Percentiles rank a stretch among this genome's conserved stretches.
Evolutionary conservation across 2,113 vertebrate genomes (phyloP).

Genomic region (Mesembrinibis cayennensis): DNA sequence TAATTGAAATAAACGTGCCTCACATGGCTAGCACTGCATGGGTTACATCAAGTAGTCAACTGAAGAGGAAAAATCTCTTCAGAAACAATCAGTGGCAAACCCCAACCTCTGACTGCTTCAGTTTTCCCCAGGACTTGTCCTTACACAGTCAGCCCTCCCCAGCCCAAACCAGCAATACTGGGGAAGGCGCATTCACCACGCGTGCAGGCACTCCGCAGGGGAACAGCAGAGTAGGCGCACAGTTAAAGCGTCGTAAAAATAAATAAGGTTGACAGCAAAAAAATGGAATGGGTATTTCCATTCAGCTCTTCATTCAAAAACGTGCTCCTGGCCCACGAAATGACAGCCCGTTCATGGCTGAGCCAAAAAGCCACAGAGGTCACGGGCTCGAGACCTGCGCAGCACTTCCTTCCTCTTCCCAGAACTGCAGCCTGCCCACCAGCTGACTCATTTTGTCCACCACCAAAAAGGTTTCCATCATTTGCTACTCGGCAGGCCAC

Average conservation of each 20-base stretch:
- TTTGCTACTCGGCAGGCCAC: not conserved
- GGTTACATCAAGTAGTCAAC: not conserved
- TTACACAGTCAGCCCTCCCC: not conserved
- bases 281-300: not conserved
- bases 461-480: constrained; percentile 7
- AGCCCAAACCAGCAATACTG: not conserved
- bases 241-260: not conserved
- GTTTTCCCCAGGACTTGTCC: not conserved
- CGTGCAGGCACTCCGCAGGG: not conserved
- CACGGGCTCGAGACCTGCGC: not conserved
- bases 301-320: not conserved
- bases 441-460: not conserved
- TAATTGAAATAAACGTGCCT: not conserved
- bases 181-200: fast-evolving
- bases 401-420: not conserved
- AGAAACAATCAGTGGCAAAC: not conserved
- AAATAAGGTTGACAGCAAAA: not conserved
- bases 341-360: not conserved
- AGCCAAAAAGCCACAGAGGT: not conserved
- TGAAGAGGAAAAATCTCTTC: not conserved
- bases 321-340: not conserved
- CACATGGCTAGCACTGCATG: not conserved
- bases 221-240: not conserved
- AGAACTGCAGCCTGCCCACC: not conserved
- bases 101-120: not conserved